A percentile compares a stretch with the other conserved stretches of the same genome.
phyloP scores from a whole-genome alignment of 2,888 invertebrate species.

The Drosophila trichaetosa region DNA sequence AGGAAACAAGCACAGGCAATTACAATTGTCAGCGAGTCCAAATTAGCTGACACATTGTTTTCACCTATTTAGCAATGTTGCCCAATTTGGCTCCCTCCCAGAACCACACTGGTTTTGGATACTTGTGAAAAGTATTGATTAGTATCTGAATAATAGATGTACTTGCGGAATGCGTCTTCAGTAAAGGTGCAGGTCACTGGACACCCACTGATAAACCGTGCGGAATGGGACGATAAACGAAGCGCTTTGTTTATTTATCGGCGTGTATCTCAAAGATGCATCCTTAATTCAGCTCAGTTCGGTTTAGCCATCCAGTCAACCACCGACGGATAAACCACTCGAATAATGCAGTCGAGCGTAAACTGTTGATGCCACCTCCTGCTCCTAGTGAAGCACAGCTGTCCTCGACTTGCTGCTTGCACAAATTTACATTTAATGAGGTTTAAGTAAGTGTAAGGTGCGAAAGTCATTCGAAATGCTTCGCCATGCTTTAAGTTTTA shows the following conservation, averaged over 20 bases:
- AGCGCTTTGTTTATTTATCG: slow-evolving; percentile 64
- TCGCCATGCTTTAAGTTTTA: slow-evolving; percentile 33
- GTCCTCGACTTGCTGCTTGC: slow-evolving; percentile 39
- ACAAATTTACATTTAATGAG: slow-evolving; percentile 77
- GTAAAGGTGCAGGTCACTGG: slow-evolving; percentile 4
- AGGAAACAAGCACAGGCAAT: slow-evolving; percentile 43
- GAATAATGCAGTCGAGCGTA: slow-evolving; percentile 66
- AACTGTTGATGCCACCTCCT: slow-evolving; percentile 61
- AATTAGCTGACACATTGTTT: slow-evolving; percentile 62
- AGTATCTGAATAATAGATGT: slow-evolving; percentile 69
- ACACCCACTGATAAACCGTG: slow-evolving; percentile 29
- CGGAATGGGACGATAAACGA: slow-evolving; percentile 36
- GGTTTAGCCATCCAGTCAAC: slow-evolving; percentile 11
- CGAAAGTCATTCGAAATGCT: slow-evolving; percentile 45
- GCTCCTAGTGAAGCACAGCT: slow-evolving; percentile 4
- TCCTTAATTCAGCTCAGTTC: slow-evolving; percentile 27
- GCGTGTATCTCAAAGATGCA: slow-evolving; percentile 51
- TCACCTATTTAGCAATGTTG: slow-evolving; percentile 46
- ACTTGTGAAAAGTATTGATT: slow-evolving; percentile 71
- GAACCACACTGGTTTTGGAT: slow-evolving; percentile 2
- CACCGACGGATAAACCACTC: slow-evolving; percentile 57
- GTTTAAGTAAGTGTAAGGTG: slow-evolving; percentile 67
- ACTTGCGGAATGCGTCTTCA: slow-evolving; percentile 30
- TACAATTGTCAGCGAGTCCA: slow-evolving; percentile 53
- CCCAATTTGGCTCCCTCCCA: neutral